phyloP scores from a whole-genome alignment of 2,113 vertebrate species.

The Phalacrocorax carbo region DNA sequence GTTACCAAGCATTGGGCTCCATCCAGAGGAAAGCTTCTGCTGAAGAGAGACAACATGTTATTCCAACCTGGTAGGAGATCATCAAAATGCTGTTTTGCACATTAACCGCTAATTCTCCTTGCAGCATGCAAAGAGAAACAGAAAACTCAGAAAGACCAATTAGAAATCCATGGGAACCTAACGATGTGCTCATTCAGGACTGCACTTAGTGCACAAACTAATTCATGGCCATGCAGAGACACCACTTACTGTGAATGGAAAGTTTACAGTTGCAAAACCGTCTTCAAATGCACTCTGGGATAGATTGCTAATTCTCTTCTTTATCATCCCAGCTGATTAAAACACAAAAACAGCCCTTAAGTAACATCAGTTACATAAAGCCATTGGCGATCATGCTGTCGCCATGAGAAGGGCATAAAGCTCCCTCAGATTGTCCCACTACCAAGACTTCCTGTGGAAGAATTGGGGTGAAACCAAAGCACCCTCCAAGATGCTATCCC shows the following conservation, averaged over 20 bases:
- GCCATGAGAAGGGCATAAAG: not conserved
- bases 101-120: not conserved
- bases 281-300: not conserved
- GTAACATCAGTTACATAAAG: not conserved
- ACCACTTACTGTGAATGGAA: not conserved
- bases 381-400: not conserved
- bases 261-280: not conserved
- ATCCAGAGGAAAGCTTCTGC: not conserved
- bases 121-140: not conserved
- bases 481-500: not conserved
- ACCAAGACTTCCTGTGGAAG: not conserved
- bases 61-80: not conserved
- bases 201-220: not conserved
- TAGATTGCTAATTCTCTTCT: not conserved
- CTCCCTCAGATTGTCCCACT: accelerated
- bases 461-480: not conserved
- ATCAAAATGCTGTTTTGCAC: not conserved
- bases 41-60: not conserved
- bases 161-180: not conserved
- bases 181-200: not conserved
- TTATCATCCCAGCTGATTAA: not conserved
- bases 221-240: not conserved
- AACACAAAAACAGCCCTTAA: not conserved
- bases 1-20: not conserved
- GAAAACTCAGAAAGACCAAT: not conserved